These are phyloP conservation scores for Andrena haemorrhoa DNA, from an alignment of 2,888 invertebrate genomes.

Conservation along the genomic window DNA sequence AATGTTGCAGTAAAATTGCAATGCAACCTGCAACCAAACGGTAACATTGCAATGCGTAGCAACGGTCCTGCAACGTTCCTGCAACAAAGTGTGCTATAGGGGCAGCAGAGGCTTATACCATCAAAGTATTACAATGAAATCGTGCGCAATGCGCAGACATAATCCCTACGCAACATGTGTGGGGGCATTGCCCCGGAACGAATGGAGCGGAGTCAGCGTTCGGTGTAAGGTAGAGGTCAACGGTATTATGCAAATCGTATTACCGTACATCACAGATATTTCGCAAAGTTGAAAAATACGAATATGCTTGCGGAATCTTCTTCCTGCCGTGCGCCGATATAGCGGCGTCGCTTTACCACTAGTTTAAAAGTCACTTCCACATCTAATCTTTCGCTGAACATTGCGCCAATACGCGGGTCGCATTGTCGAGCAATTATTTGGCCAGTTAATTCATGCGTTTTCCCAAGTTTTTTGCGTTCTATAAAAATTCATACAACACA, in stretches of 20 bases:
- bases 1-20: no score
- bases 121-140: slow-evolving; percentile 79
- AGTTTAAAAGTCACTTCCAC: not conserved
- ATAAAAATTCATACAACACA: no score
- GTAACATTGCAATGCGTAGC: no score
- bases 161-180: slow-evolving; percentile 72
- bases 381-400: not conserved
- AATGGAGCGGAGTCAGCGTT: slow-evolving; percentile 67
- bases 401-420: not conserved
- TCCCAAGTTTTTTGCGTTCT: no score
- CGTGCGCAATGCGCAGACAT: slow-evolving; percentile 63
- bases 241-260: slow-evolving; percentile 79
- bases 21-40: no score
- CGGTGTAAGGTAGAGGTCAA: slow-evolving; percentile 71
- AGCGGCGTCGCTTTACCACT: not conserved
- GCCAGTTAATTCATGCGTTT: no score
- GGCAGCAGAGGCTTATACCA: slow-evolving; percentile 76
- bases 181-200: slow-evolving; percentile 70
- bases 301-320: slow-evolving; percentile 51
- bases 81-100: no score
- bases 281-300: slow-evolving; percentile 70
- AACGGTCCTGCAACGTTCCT: no score
- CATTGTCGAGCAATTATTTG: no score
- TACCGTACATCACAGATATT: slow-evolving; percentile 74
- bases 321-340: slow-evolving; percentile 21